Evolutionary conservation across 2,113 vertebrate species (phyloP), one percentile per base, ranked within the genome.

Genomic region (Quiscalus mexicanus): DNA sequence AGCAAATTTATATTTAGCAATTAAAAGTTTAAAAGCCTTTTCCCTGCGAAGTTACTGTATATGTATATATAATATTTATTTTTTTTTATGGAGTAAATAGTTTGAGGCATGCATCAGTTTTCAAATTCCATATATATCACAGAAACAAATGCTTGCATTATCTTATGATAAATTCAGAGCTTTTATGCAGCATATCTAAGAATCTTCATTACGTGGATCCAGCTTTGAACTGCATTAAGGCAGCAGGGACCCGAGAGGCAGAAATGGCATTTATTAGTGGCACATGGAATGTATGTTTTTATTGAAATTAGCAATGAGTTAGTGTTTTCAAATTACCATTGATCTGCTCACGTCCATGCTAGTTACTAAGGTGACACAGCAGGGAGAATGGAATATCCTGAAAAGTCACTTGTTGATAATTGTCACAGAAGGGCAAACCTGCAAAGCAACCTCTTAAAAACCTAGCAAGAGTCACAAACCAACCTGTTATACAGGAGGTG

Each of bases 1-100:
- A 89, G 33, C 27, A 82, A 90, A 94, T 95, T 87, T 90, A 35
- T 96, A 87, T 95, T 85, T 94, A 75, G 35, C 58, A 62, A 42
- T 79, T 59, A 71, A 14, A 95, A 93, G 11, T 67, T 31, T 24
- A 55, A 73, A 60, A 87, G 33, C 49, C 73, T 71, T 91, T 97
- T 95, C 49, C 58, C 78, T 75, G 45, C 47, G 62, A 75, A 87
- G 73, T 93, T 56, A 87, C 31, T 35, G 31, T 52, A 28, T 75
- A 22, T 41, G 7, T 30, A 6, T n/a, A 20, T 11, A 9, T 31
- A 62, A 25, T 33, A 28, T 25, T 73, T 63, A 17, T 1, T 15
- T 39, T 50, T 50, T 45, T 90, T 56, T 45, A 21, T 67, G 15
- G 10, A 44, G 4, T 50, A 49, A 70, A 44, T 49, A 64, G 22